Percentiles rank a stretch among this genome's conserved stretches.
Conservation (phyloP, 2,113 vertebrate species). For the Gopherus evgoodei region DNA sequence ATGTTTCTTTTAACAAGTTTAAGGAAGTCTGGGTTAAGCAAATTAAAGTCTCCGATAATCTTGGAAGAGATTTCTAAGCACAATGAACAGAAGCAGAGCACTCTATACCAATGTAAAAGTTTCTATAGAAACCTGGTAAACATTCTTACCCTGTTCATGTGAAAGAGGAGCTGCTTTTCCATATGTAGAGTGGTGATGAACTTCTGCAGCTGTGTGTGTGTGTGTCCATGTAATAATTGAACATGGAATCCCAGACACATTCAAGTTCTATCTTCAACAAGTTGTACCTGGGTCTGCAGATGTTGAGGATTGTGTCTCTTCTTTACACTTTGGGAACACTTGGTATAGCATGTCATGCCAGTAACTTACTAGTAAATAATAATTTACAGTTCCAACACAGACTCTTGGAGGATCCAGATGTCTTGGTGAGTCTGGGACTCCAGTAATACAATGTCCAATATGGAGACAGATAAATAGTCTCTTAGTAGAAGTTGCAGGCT, state of each 20-base stretch:
- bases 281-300: background rate
- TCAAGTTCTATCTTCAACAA: background rate
- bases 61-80: background rate
- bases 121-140: background rate
- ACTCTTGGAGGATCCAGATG: background rate
- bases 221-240: background rate
- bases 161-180: background rate
- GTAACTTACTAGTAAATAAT: background rate
- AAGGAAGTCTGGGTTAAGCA: background rate
- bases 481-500: background rate
- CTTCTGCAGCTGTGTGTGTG: background rate
- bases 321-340: background rate
- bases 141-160: background rate
- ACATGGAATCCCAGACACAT: background rate
- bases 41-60: background rate
- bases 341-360: background rate
- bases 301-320: background rate
- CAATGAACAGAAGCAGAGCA: background rate
- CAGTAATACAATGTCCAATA: background rate
- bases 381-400: background rate
- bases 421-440: background rate
- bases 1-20: background rate
- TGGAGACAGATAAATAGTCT: background rate
- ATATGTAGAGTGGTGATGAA: background rate
- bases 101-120: background rate